Base-by-base conservation (phyloP, 2,113 vertebrate genomes). In the Cephalopterus ornatus region DNA sequence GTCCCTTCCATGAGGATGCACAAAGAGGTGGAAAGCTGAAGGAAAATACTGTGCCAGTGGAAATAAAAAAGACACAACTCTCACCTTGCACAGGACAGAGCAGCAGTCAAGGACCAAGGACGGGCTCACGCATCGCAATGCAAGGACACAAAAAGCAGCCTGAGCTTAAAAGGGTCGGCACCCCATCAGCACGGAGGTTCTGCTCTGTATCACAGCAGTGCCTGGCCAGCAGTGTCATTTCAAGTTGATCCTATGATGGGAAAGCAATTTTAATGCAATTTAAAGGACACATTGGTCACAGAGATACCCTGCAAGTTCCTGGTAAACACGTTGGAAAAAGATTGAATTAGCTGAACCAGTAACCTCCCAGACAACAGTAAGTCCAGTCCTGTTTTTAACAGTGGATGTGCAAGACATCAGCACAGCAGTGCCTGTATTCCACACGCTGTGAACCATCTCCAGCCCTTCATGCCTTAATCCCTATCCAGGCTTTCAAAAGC, bases 381-480 rank as follows among this genome's bases (percentile, higher is more conserved):
- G 19, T 56, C 6, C 67, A 24, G 33, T 14, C 70, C 52, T 12
- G 3, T 27, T 86, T 55, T 20, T 42, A 67, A 58, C 37, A 35
- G 17, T 0, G 16, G 5, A 2, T 2, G 5, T 1, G 0, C 30
- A 32, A n/a, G 47, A 28, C 42, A 41, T 6, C 24, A 80, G 53
- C 23, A 55, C 49, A 17, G 62, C 83, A 49, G 46, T 7, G 1
- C 59, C 30, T 11, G 22, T 7, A 30, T 30, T 52, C 56, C 47
- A 18, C 6, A 0, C 2, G 3, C 5, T 33, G 3, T 0, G 1
- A 47, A 30, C 3, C 37, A 3, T 18, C 52, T 58, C 65, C 12
- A 8, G 30, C 63, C 63, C 61, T 24, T 73, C 17, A 6, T 3
- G 0, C 46, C 2, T 24, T 32, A 56, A 47, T 61, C 32, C 63